phyloP scores from a whole-genome alignment of 2,113 vertebrate species.

The Galeopterus variegatus region DNA sequence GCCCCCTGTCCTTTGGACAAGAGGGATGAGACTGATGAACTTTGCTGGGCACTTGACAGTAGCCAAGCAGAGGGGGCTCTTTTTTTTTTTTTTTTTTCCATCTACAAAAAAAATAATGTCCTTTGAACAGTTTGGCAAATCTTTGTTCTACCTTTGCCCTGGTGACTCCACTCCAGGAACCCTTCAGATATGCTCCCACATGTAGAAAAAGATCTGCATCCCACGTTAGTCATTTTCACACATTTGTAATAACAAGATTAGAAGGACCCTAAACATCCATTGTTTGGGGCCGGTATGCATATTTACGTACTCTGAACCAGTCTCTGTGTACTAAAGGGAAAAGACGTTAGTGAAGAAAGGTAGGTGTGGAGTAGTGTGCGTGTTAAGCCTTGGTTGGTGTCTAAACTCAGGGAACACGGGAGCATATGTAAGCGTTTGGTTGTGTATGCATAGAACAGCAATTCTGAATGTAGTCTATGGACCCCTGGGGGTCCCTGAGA shows the following conservation, averaged over 20 bases:
- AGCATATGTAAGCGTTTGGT: no score
- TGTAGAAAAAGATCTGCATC: neutral
- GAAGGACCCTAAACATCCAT: neutral
- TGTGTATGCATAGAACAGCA: neutral
- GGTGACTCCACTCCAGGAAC: neutral
- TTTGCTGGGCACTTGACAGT: neutral
- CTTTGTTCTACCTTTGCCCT: neutral
- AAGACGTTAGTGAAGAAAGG: neutral
- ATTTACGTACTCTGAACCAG: neutral
- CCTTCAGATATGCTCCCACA: neutral
- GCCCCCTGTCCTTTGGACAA: neutral
- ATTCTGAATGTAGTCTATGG: neutral
- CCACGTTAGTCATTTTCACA: neutral
- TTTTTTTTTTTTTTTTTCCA: constrained; percentile 12
- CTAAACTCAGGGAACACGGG: neutral
- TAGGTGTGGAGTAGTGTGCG: no score
- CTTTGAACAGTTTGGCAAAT: neutral
- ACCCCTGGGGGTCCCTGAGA: neutral
- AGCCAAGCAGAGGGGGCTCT: neutral
- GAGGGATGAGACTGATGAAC: neutral
- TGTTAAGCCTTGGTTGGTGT: no score
- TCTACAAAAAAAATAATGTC: neutral
- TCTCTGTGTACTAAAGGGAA: neutral
- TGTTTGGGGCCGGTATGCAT: accelerated
- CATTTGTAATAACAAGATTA: neutral